These are phyloP conservation scores for Platalea minor DNA, from an alignment of 2,797 vertebrate genomes.

Conservation along the genomic window DNA sequence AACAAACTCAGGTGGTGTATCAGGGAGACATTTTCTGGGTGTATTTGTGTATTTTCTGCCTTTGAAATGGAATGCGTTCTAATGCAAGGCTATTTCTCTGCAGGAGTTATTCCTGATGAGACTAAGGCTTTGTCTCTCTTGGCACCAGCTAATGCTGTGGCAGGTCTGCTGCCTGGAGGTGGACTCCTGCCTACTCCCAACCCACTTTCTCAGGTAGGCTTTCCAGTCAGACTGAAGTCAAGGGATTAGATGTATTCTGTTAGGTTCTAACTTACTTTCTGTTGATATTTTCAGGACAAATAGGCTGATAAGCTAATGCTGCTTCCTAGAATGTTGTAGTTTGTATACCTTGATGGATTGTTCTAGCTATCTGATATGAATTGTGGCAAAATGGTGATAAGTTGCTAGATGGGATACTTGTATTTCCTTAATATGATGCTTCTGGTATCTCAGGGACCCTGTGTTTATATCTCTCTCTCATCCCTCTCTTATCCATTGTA, in stretches of 20 bases:
- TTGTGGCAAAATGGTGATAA: accelerated
- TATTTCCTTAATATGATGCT: accelerated
- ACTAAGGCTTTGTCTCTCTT: slow-evolving; percentile 99
- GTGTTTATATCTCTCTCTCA: not conserved
- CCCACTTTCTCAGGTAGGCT: slow-evolving; percentile 88
- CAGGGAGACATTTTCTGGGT: slow-evolving; percentile 85
- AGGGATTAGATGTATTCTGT: accelerated
- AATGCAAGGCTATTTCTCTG: slow-evolving; percentile 81
- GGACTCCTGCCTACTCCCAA: slow-evolving; percentile 98
- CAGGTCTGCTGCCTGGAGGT: slow-evolving; percentile 97
- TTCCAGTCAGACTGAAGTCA: not conserved
- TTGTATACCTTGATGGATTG: accelerated
- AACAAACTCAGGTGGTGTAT: slow-evolving; percentile 85
- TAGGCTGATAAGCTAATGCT: not conserved
- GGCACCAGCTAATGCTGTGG: slow-evolving; percentile 98
- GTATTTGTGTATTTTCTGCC: slow-evolving; percentile 80
- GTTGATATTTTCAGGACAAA: not conserved
- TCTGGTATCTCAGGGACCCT: not conserved
- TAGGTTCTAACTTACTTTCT: not conserved
- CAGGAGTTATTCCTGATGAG: slow-evolving; percentile 99
- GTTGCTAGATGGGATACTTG: not conserved
- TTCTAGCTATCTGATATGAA: not conserved
- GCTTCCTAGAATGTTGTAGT: accelerated
- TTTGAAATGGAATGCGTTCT: slow-evolving; percentile 63
- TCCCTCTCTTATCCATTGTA: not conserved